Conservation (phyloP, 2,113 vertebrate genomes). For the Phrynocephalus versicolor region DNA sequence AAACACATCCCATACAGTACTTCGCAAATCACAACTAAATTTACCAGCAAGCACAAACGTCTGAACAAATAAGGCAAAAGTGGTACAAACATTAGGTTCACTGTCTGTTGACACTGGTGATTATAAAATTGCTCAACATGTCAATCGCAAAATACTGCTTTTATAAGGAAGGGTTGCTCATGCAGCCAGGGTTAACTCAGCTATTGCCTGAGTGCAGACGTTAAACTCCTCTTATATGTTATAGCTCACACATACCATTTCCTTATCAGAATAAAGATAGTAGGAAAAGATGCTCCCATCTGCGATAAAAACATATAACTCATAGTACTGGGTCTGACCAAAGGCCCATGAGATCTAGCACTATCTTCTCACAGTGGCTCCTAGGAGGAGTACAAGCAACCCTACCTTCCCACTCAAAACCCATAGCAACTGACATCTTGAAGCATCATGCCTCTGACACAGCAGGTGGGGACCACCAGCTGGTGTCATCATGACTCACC, state of each 20-base stretch:
- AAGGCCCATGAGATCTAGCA: not conserved
- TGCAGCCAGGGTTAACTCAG: not conserved
- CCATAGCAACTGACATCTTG: no score
- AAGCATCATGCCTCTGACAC: no score
- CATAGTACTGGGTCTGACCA: not conserved
- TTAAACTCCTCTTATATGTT: not conserved
- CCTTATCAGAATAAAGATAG: not conserved
- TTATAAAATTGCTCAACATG: not conserved
- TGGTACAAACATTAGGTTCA: rapidly evolving
- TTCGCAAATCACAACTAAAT: not conserved
- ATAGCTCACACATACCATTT: not conserved
- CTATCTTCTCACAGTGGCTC: not conserved
- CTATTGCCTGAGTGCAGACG: no score
- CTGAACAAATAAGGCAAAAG: rapidly evolving
- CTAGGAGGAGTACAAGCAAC: not conserved
- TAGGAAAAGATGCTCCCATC: not conserved
- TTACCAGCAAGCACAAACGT: not conserved
- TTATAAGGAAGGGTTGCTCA: not conserved
- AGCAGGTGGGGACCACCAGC: not conserved
- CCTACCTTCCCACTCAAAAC: no score
- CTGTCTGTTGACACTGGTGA: rapidly evolving
- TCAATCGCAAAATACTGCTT: not conserved
- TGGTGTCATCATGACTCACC: not conserved
- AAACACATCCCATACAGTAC: not conserved
- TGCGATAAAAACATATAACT: not conserved